Percentiles rank a stretch among this genome's conserved stretches.
These are phyloP conservation scores for Drosophila setifemur DNA, from an alignment of 1,140 invertebrate genomes.

Conservation along the genomic window DNA sequence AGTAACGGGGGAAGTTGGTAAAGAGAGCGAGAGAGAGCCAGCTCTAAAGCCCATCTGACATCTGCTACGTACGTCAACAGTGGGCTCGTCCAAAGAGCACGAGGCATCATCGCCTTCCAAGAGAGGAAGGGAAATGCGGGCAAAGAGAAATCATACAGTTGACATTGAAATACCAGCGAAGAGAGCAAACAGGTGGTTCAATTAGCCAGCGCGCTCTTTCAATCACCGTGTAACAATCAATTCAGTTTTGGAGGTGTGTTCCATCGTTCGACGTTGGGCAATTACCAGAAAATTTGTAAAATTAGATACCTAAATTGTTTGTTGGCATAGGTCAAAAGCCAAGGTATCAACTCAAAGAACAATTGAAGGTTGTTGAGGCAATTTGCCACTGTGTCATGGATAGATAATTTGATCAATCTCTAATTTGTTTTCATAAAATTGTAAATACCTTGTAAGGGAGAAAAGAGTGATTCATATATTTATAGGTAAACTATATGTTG, in stretches of 20 bases:
- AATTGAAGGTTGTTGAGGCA: background rate
- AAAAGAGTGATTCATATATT: too few species aligned
- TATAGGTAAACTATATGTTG: too few species aligned
- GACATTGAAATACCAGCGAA: slow-evolving; percentile 23
- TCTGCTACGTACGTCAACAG: background rate
- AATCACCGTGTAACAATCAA: background rate
- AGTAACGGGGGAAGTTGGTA: background rate
- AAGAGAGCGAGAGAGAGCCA: background rate
- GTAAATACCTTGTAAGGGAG: too few species aligned
- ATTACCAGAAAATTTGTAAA: slow-evolving; percentile 38
- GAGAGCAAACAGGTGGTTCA: slow-evolving; percentile 9
- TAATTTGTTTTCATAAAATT: too few species aligned
- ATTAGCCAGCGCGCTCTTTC: background rate
- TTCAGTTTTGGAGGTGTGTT: slow-evolving; percentile 38
- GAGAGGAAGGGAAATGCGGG: slow-evolving; percentile 1
- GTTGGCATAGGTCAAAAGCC: slow-evolving; percentile 48
- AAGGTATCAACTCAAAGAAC: slow-evolving; percentile 5
- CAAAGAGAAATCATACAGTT: background rate
- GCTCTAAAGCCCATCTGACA: slow-evolving; percentile 8
- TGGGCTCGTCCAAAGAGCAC: slow-evolving; percentile 1
- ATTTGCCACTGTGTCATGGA: too few species aligned
- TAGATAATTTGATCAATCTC: too few species aligned
- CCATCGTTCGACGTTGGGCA: background rate
- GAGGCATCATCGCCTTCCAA: background rate
- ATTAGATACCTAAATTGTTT: slow-evolving; percentile 35